Evolutionary conservation across 1,140 invertebrate genomes (phyloP).

Genomic region (Ridgeia piscesae): DNA sequence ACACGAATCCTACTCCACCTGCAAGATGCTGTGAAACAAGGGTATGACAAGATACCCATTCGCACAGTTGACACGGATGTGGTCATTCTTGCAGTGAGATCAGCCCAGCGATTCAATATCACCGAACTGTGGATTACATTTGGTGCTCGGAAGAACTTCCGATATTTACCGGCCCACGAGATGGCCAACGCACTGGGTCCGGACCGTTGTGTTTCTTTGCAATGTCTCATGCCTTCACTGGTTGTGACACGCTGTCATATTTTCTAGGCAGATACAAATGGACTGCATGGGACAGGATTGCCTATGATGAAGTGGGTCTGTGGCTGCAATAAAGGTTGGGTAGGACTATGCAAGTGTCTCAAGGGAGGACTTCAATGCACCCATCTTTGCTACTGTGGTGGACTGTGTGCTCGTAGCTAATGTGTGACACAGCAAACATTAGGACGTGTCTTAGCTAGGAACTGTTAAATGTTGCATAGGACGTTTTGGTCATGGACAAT

Average conservation of each 20-base stretch:
- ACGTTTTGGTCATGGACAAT: no score
- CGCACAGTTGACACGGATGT: background rate
- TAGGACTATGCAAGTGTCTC: no score
- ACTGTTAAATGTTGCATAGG: no score
- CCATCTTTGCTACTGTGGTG: no score
- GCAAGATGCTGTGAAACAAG: background rate
- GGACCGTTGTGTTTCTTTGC: background rate
- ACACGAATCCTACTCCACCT: background rate
- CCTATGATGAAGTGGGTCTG: background rate
- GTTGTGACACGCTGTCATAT: background rate
- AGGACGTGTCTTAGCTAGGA: no score
- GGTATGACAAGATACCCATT: background rate
- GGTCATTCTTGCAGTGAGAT: background rate
- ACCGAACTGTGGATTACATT: background rate
- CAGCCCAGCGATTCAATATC: background rate
- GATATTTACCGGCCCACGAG: no score
- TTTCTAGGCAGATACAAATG: background rate
- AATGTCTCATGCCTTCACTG: background rate
- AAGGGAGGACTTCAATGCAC: no score
- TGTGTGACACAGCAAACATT: no score
- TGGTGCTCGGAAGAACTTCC: background rate
- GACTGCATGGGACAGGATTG: background rate
- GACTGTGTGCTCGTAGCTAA: no score
- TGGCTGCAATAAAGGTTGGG: no score
- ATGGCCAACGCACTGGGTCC: background rate